Conservation (phyloP, 2,888 invertebrate genomes). For the Gastrophysa polygoni region DNA sequence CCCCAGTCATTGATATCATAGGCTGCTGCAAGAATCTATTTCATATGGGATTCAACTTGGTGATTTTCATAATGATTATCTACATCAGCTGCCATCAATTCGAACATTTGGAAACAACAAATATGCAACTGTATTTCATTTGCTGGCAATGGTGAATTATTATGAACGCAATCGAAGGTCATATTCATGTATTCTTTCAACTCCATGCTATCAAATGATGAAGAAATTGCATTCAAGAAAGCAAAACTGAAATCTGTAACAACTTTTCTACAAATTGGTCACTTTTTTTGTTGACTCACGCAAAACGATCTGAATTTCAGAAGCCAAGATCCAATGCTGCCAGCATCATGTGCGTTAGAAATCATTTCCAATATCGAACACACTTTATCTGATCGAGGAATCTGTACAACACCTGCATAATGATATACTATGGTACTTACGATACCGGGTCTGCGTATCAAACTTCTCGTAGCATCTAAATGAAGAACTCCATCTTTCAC, state of each 20-base stretch:
- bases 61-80: background rate
- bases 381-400: conserved; percentile 9
- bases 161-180: background rate
- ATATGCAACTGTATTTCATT: background rate
- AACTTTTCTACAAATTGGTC: no score
- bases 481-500: background rate
- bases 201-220: background rate
- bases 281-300: background rate
- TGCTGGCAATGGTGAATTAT: background rate
- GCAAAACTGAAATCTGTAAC: no score
- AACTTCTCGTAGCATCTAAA: background rate
- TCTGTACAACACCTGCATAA: background rate
- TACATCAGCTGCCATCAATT: conserved; percentile 5
- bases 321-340: conserved; percentile 28
- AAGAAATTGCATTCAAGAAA: background rate
- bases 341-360: conserved; percentile 23
- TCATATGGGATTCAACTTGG: background rate
- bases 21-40: background rate
- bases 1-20: background rate
- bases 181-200: background rate
- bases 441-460: background rate
- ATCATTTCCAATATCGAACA: conserved; percentile 30
- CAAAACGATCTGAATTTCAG: conserved; percentile 26
- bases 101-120: conserved; percentile 5
- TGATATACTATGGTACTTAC: background rate